Evolutionary conservation across 2,113 vertebrate genomes (phyloP), one percentile per base, ranked within the genome.

Genomic region (Gymnarchus niloticus): DNA sequence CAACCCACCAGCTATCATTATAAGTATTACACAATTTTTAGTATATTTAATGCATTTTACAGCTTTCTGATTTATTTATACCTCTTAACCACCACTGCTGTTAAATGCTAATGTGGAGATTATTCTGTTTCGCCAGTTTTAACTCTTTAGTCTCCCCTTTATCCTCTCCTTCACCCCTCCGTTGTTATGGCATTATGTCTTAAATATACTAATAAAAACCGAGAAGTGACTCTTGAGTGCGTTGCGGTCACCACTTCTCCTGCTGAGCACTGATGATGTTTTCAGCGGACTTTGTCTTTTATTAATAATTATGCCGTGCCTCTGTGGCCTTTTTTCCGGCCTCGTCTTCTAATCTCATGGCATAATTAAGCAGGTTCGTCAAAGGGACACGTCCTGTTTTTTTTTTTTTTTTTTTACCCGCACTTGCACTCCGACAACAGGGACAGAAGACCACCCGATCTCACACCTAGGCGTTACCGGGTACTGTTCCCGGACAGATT

Each of bases 181-280:
- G 44, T 46, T 78, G 5, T 48, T 78, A 23, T 6, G 33, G 3
- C 44, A 48, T 54, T 33, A 28, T 54, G 8, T 57, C 12, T 33
- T 17, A 7, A 28, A 82, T 8, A 5, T 17, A 6, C 73, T 12
- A 41, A 77, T 77, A n/a, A 77, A 41, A 80, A 8, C 3, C 23
- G 77, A 48, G 46, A 49, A 17, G 4, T 80, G 73, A 77, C 73
- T 48, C 46, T 28, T 1, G 5, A 3, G 48, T 80, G 23, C 19
- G 19, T 80, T 48, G 48, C 7, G 54, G 48, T 52, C 28, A 19
- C 48, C 83, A 25, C 21, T 49, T 85, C 48, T 48, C 65, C 17
- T n/a, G 59, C 3, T 76, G 84, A 85, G 48, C 83, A 83, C 51
- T 73, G n/a, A n/a, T n/a, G n/a, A n/a, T n/a, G n/a, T 86, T 83